phyloP scores from a whole-genome alignment of 2,888 invertebrate species.

The Plusia festucae region DNA sequence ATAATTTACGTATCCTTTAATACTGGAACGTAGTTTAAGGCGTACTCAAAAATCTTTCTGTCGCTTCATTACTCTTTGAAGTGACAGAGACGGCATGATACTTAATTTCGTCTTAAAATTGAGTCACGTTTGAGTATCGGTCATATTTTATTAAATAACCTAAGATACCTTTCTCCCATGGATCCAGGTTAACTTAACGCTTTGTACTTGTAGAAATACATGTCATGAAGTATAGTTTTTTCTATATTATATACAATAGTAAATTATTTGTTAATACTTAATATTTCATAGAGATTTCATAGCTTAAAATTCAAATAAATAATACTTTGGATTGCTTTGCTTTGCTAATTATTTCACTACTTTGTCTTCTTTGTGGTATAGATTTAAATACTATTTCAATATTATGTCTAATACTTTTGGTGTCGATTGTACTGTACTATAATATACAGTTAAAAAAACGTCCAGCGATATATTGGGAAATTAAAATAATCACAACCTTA shows the following conservation, averaged over 20 bases:
- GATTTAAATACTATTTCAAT: conserved; percentile 30
- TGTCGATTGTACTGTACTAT: conserved; percentile 35
- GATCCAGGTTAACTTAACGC: not conserved
- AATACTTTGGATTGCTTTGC: conserved; percentile 36
- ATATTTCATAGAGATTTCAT: not conserved
- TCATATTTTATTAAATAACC: not conserved
- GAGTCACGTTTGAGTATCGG: not conserved
- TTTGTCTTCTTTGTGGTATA: conserved; percentile 44
- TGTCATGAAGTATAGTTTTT: not conserved
- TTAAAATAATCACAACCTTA: conserved; percentile 77
- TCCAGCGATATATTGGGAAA: conserved; percentile 48
- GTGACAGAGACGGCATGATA: not conserved
- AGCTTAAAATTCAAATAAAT: not conserved
- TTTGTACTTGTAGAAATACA: not conserved
- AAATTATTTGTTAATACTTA: not conserved
- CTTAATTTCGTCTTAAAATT: not conserved
- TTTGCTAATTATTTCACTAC: conserved; percentile 57
- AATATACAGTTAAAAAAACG: conserved; percentile 38
- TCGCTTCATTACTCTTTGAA: not conserved
- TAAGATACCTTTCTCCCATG: not conserved
- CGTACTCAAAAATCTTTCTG: not conserved
- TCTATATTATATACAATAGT: not conserved
- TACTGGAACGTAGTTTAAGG: not conserved
- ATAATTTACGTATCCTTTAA: conserved; percentile 6
- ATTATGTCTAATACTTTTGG: conserved; percentile 30